Evolutionary conservation across 1,140 invertebrate genomes (phyloP), one percentile per base, ranked within the genome.

Genomic region (Spodoptera litura): DNA sequence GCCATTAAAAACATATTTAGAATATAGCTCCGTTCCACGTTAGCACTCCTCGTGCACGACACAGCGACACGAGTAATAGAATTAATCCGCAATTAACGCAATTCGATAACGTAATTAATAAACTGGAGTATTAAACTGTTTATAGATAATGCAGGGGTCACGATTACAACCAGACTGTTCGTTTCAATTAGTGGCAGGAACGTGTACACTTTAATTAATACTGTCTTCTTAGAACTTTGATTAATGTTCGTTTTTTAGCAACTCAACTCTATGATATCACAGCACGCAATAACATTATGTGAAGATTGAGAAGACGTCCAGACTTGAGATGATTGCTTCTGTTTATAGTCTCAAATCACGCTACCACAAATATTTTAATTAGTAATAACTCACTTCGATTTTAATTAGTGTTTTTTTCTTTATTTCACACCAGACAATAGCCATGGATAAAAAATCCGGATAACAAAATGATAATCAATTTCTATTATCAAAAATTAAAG

Each of bases 211-310:
- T 66, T 38, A 66, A 56, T 77, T 55, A 77, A 51, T 38, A 15
- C 15, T 27, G n/a, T 12, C 20, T 75, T 75, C 72, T 75, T 62
- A 62, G 72, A 75, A 75, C 25, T 62, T 62, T 62, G 72, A 75
- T 75, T 62, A 72, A 75, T 53, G 35, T 38, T 8, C 55, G 35
- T 59, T 59, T 52, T 51, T 59, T 51, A 58, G n/a, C 44, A n/a
- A n/a, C n/a, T n/a, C n/a, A 38, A 15, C n/a, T 25, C n/a, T 53
- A 68, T 68, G 64, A 68, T 53, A 73, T 59, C 25, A 58, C 53
- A 56, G 56, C 71, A 73, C 52, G 51, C 31, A 38, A 55, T 4
- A 38, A 27, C 55, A 55, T 38, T 27, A 31, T 55, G 27, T 55
- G 55, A 55, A 15, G 52, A 71, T 71, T 55, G 25, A 64, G n/a